Evolutionary conservation across 92 coral and sea anemone species (phyloP).

Genomic region (Porites evermanni): DNA sequence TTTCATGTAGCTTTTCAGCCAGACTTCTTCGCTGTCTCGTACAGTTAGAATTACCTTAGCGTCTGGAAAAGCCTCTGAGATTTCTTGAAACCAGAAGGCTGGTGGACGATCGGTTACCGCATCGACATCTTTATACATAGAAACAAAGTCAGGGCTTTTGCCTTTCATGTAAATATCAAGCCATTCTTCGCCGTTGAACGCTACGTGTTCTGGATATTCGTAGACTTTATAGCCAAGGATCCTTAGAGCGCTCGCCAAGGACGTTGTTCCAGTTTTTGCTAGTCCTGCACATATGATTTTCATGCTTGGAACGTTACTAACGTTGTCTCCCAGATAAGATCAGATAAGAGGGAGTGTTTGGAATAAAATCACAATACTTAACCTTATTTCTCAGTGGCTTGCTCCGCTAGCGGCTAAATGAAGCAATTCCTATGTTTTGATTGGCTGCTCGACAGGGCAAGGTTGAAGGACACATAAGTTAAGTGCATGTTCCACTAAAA

Average conservation of each 20-base stretch:
- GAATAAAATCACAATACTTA: no score
- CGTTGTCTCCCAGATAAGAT: neutral
- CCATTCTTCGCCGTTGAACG: constrained; percentile 43
- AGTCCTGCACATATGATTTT: constrained; percentile 17
- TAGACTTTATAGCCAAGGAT: constrained; percentile 42
- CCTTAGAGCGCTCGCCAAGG: constrained; percentile 48
- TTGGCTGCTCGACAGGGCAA: no score
- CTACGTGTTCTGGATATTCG: constrained; percentile 46
- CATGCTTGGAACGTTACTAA: neutral
- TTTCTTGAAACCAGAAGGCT: neutral
- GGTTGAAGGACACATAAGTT: no score
- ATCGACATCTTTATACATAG: constrained; percentile 48
- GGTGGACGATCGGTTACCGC: constrained; percentile 55
- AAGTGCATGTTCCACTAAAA: no score
- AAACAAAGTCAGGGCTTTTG: constrained; percentile 40
- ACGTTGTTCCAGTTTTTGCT: constrained; percentile 53
- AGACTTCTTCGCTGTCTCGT: constrained; percentile 5
- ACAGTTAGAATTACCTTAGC: constrained; percentile 8
- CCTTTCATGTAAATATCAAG: neutral
- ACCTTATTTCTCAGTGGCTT: no score
- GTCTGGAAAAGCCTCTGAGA: neutral
- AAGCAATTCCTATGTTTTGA: no score
- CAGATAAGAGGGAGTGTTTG: neutral
- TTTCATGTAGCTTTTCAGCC: neutral
- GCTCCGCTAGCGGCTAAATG: no score